Percentiles rank a stretch among this genome's conserved stretches.
phyloP scores from a whole-genome alignment of 2,888 invertebrate species.

The Serripes groenlandicus region DNA sequence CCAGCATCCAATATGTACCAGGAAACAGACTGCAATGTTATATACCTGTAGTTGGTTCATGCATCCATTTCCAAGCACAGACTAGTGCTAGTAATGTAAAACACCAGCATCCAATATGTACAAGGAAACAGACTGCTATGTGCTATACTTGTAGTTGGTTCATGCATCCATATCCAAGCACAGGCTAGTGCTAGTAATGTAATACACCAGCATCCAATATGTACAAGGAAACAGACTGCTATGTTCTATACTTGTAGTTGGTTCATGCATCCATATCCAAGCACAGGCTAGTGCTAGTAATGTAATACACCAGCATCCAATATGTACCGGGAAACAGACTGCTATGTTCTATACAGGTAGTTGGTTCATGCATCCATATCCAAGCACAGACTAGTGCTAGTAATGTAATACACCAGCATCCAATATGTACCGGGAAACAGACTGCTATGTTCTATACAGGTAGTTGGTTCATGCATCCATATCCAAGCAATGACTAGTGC shows the following conservation, averaged over 20 bases:
- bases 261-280: background rate
- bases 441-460: no score
- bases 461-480: no score
- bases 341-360: no score
- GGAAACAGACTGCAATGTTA: background rate
- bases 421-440: no score
- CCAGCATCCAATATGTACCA: slow-evolving; percentile 6
- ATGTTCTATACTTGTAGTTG: background rate
- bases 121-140: background rate
- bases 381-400: no score
- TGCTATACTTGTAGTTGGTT: background rate
- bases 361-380: no score
- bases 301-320: background rate
- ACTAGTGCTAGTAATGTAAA: background rate
- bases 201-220: background rate
- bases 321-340: background rate
- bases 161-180: background rate
- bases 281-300: background rate
- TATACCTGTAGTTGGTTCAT: background rate
- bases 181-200: background rate
- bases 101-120: background rate
- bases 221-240: background rate
- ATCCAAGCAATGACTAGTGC: no score
- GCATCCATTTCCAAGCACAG: background rate
- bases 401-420: no score